Conservation (phyloP, 2,888 invertebrate species). For the Caenorhabditis angaria region DNA sequence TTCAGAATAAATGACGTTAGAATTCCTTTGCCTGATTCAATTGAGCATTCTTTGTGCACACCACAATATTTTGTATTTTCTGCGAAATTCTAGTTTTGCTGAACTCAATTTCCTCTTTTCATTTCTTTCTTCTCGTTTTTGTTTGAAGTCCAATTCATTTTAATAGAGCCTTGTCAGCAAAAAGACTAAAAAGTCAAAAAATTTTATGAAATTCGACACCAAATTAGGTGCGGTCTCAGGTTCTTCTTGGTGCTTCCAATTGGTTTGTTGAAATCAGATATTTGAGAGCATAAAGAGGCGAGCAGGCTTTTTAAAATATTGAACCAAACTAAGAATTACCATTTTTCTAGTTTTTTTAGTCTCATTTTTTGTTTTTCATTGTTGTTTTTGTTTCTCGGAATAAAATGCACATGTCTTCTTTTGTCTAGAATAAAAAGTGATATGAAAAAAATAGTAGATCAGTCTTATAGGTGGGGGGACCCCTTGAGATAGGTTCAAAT, state of each 20-base stretch:
- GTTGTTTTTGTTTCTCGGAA: no score
- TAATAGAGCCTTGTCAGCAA: constrained; percentile 3
- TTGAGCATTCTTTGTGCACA: no score
- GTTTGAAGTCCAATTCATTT: no score
- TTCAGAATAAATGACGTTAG: no score
- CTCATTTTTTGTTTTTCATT: neutral
- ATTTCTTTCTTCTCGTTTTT: neutral
- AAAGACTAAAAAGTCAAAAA: constrained; percentile 17
- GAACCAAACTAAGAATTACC: neutral
- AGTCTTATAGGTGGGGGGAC: no score
- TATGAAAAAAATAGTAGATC: no score
- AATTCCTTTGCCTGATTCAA: no score
- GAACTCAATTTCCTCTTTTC: no score
- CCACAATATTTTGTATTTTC: no score
- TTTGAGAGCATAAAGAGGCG: neutral
- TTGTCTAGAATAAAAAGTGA: neutral
- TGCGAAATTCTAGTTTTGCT: neutral
- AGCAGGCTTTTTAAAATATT: neutral
- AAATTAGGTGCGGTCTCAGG: constrained; percentile 29
- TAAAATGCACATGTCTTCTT: no score
- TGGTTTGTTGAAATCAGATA: neutral
- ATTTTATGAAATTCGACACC: constrained; percentile 44
- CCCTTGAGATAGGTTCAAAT: no score
- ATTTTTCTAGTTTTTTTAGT: neutral
- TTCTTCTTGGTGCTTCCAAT: neutral